Base-by-base conservation (phyloP, 2,113 vertebrate species). In the Crotalus tigris region DNA sequence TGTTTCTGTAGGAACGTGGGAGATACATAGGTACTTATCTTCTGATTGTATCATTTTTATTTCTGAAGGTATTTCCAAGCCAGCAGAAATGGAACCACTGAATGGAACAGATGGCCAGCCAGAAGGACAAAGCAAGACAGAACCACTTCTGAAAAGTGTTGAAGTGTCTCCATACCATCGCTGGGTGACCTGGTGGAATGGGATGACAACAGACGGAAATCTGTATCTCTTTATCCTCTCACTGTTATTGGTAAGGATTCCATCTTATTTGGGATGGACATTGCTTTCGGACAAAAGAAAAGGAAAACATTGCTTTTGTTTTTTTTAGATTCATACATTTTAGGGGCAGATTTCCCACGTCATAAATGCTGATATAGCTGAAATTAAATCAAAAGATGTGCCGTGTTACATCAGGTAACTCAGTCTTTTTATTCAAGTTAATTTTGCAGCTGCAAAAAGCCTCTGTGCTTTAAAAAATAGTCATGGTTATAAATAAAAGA, bases 241-340 rank as follows among this genome's bases (percentile, higher is more conserved):
- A 12, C 99, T 99, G 97, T 97, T 99, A 96, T 97, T 98, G 98
- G 99, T 99, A 98, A 98, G 98, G 94, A 81, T 64, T 90, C 90
- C 69, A 91, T 53, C 2, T 87, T 0, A 0, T 44, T 88, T 94
- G 87, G 90, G 91, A 57, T 90, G 93, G 61, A 54, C 11, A 75
- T 33, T 24, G 4, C 15, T 59, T 86, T 39, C 29, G 39, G 46
- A 89, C 81, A 87, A 87, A 58, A 85, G 51, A 90, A 61, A 81
- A 87, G 75, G 57, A 87, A 39, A 91, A 57, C 0, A 0, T 61
- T 93, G 88, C 2, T 39, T 58, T 87, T 87, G 26, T 12, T 92
- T 85, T 39, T 88, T 95, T 94, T 85, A 33, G 93, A 4, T 81
- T 95, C 0, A 0, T 57, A 89, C 23, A 0, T 19, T 91, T 44